Evolutionary conservation across 2,797 vertebrate species (phyloP), one percentile per base, ranked within the genome.

Genomic region (Onychomys leucogaster): DNA sequence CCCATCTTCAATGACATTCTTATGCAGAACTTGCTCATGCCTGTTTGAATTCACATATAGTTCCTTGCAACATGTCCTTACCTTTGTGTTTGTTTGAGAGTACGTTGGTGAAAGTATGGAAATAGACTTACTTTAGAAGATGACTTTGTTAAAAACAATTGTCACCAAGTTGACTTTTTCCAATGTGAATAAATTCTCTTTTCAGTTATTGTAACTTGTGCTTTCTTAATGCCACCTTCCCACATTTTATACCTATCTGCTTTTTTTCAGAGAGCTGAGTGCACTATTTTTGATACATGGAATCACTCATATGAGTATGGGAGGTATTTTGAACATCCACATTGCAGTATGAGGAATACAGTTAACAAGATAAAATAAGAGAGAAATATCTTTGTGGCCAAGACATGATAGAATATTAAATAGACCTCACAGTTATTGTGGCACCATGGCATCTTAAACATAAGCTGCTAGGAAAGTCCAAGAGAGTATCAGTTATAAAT

Each of bases 71-170:
- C 93, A 63, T 85, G 13, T 61, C 25, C 89, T 92, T 78, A 78
- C 10, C 19, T 12, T 59, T 71, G 25, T 46, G 37, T 91, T 93
- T 97, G 25, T 88, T 96, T 93, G 92, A 94, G 43, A 96, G 29
- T 85, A 85, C 29, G 85, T 87, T 43, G 67, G 49, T 57, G 94
- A 69, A 95, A 94, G 65, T 87, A 63, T 97, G 89, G 97, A 97
- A 96, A 93, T 93, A 93, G 52, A 87, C 37, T 94, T 96, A 41
- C 23, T 84, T 97, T 93, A 80, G 41, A 93, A 94, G 49, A 57
- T 96, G 67, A 92, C 93, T 80, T 92, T 94, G 49, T 92, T 96
- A 94, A 93, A 96, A 96, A 96, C 92, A 86, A 89, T 96, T 94
- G 21, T 91, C 32, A 85, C 13, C 71, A 69, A 95, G 89, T 96